Conservation (phyloP, 30 jellyfish, hydroid and myxozoan species). For the Rhopilema esculentum region DNA sequence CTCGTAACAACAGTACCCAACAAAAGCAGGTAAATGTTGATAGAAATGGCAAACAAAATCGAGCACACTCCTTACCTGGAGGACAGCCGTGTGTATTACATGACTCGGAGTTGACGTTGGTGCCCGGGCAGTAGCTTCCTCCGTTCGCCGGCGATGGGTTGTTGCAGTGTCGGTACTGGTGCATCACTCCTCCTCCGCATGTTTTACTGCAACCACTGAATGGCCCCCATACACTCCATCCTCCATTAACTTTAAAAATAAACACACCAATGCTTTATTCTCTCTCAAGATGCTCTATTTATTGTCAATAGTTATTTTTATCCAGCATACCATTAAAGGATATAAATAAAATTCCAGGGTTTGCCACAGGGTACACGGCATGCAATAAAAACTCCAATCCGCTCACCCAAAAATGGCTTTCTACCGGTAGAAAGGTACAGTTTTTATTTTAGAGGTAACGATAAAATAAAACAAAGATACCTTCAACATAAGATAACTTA, state of each 20-base stretch:
- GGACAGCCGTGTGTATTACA: slow-evolving; percentile 35
- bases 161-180: slow-evolving; percentile 12
- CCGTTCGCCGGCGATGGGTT: slow-evolving; percentile 36
- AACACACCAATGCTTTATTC: not conserved
- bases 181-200: slow-evolving; percentile 46
- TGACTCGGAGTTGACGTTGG: not conserved
- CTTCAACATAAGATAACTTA: no score
- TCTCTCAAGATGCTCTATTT: not conserved
- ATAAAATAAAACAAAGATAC: no score
- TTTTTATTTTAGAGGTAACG: no score
- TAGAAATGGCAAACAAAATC: not conserved
- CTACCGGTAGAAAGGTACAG: no score
- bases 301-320: not conserved
- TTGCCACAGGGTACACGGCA: no score
- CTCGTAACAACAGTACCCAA: not conserved
- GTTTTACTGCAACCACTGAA: slow-evolving; percentile 18
- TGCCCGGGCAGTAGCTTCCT: slow-evolving; percentile 11
- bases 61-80: not conserved
- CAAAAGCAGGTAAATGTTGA: not conserved
- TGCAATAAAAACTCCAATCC: no score
- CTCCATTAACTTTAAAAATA: slow-evolving; percentile 33
- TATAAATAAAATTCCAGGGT: no score
- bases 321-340: no score
- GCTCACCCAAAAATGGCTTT: no score
- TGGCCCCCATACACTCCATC: slow-evolving; percentile 51